These are phyloP conservation scores for Nebria salina DNA, from an alignment of 2,888 invertebrate species.

Conservation along the genomic window DNA sequence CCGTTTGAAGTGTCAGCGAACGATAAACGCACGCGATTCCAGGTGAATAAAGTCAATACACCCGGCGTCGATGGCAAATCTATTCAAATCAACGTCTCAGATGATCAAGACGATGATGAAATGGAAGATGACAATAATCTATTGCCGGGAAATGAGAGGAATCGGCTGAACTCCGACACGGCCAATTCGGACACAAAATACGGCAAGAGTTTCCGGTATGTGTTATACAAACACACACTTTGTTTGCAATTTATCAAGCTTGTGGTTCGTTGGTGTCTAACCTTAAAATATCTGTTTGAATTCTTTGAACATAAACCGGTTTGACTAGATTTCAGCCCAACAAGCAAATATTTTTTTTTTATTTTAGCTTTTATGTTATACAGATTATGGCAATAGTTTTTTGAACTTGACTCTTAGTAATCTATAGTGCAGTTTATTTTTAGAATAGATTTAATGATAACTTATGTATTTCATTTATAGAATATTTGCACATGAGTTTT, in stretches of 20 bases:
- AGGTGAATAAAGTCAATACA: constrained; percentile 69
- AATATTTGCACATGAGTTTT: neutral
- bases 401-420: constrained; percentile 1
- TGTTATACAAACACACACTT: constrained; percentile 8
- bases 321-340: neutral
- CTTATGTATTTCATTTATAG: neutral
- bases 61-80: constrained; percentile 55
- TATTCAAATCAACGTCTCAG: constrained; percentile 48
- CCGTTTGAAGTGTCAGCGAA: constrained; percentile 51
- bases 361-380: neutral
- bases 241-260: neutral
- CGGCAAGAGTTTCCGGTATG: constrained; percentile 80
- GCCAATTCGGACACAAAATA: constrained; percentile 73
- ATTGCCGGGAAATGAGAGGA: constrained; percentile 63
- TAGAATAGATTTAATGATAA: constrained; percentile 1
- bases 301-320: neutral
- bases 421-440: neutral
- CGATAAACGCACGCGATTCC: constrained; percentile 67
- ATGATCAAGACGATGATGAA: constrained; percentile 52
- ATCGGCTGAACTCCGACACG: constrained; percentile 59
- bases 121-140: constrained; percentile 63
- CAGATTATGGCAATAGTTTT: neutral
- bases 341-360: neutral
- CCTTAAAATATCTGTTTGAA: neutral
- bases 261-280: neutral